Percentiles rank a stretch among this genome's conserved stretches.
Evolutionary conservation across 2,888 invertebrate genomes (phyloP).

Genomic region (Apeira syringaria): DNA sequence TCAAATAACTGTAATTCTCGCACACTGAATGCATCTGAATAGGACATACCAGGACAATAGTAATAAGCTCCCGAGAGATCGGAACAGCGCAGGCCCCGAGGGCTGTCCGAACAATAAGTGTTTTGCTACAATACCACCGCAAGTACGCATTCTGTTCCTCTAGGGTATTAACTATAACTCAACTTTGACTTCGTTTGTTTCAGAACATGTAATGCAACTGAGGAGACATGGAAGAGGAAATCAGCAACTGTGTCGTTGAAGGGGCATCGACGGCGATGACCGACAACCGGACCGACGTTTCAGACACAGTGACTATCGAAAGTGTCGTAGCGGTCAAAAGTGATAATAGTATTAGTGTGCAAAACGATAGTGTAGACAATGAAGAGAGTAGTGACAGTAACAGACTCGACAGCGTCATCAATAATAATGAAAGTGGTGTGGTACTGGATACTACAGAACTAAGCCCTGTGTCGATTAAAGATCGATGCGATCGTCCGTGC

Average conservation of each 20-base stretch:
- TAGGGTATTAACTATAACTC: constrained; percentile 25
- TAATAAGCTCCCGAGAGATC: constrained; percentile 57
- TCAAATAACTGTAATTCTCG: constrained; percentile 16
- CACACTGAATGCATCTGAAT: constrained; percentile 35
- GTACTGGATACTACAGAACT: constrained; percentile 39
- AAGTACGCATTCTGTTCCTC: constrained; percentile 39
- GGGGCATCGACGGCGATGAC: constrained; percentile 39
- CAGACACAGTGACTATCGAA: constrained; percentile 34
- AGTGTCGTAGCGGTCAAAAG: constrained; percentile 28
- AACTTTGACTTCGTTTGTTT: constrained; percentile 51
- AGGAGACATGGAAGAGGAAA: constrained; percentile 67
- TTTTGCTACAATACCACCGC: constrained; percentile 50
- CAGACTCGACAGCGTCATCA: constrained; percentile 38
- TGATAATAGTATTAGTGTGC: constrained; percentile 36
- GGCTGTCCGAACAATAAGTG: constrained; percentile 52
- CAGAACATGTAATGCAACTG: constrained; percentile 73
- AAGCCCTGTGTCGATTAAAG: constrained; percentile 42
- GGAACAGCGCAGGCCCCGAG: constrained; percentile 40
- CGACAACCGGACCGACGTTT: constrained; percentile 37
- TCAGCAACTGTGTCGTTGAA: constrained; percentile 44
- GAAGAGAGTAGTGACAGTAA: constrained; percentile 35
- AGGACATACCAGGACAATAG: constrained; percentile 55
- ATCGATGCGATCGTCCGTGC: constrained; percentile 48
- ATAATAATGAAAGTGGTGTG: constrained; percentile 45
- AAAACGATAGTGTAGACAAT: constrained; percentile 47